Evolutionary conservation across 2,888 invertebrate genomes (phyloP), one percentile per base, ranked within the genome.

Genomic region (Aphrophora alni): DNA sequence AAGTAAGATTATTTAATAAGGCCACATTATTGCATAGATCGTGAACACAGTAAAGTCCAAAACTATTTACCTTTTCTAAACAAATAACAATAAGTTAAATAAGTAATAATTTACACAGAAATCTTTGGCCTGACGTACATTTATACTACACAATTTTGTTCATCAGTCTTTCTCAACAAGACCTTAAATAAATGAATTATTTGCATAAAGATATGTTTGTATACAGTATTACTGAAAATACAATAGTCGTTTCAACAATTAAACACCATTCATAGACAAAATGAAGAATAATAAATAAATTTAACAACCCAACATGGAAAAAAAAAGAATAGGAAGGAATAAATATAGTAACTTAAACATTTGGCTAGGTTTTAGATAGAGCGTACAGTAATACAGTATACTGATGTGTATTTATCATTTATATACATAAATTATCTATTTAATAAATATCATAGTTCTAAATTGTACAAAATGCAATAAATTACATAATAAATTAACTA

Each of bases 1-100:
- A 59, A 59, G 21, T 7, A 59, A 21, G 59, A 21, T 21, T 59
- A 59, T 59, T 21, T 28, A 33, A 73, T 78, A 78, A 78, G 78
- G 78, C 78, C 78, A 73, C 78, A 27, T 78, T 78, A 78, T 78
- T 78, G 78, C 78, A 73, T 73, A 78, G 44, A 28, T 72, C 44
- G 26, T 38, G 71, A 28, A 78, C 73, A 73, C 72, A 25, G 51
- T 26, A 51, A 73, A 73, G 59, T 59, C 21, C 59, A 59, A 59
- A 59, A 59, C 59, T 59, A 44, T 44, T 59, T 59, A 21, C 59
- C 59, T 59, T 59, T 59, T 59, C 59, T 59, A 21, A 59, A 59
- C 59, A 59, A 59, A 59, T 59, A 17, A 33, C 33, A 44, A 59
- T 59, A 59, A 59, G 59, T 59, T 59, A 59, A 59, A 59, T 59